phyloP scores from a whole-genome alignment of 2,113 vertebrate genomes.

The Centropus bengalensis region DNA sequence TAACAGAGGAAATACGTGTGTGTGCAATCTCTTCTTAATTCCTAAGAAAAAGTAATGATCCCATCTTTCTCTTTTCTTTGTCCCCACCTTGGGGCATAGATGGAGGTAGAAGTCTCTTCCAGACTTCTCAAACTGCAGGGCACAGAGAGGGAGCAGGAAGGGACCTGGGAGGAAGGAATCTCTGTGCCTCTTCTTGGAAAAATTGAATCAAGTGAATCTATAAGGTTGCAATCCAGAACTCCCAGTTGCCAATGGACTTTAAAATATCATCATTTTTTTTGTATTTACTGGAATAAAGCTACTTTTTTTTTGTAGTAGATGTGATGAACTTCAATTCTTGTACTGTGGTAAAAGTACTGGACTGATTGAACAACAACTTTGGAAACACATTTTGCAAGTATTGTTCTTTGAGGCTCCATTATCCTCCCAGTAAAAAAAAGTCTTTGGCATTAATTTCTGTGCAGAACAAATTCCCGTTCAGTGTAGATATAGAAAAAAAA shows the following conservation, averaged over 20 bases:
- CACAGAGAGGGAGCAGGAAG: neutral
- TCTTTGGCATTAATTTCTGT: neutral
- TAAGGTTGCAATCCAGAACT: neutral
- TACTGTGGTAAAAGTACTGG: neutral
- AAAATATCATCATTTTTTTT: neutral
- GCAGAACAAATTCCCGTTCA: neutral
- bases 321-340: neutral
- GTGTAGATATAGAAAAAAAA: neutral
- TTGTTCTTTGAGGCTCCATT: neutral
- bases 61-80: neutral
- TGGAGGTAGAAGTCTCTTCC: neutral
- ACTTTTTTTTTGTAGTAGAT: neutral
- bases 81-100: fast-evolving
- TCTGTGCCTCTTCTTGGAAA: too few species aligned
- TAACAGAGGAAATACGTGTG: fast-evolving
- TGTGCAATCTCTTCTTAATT: neutral
- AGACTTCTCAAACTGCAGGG: neutral
- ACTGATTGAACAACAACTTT: neutral
- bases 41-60: neutral
- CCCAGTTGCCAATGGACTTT: neutral
- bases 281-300: neutral
- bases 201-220: neutral
- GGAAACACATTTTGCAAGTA: neutral
- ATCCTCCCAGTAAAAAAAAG: neutral
- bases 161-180: neutral